A percentile compares a stretch with the other conserved stretches of the same genome.
phyloP scores from a whole-genome alignment of 2,113 vertebrate species.

The Platichthys flesus region DNA sequence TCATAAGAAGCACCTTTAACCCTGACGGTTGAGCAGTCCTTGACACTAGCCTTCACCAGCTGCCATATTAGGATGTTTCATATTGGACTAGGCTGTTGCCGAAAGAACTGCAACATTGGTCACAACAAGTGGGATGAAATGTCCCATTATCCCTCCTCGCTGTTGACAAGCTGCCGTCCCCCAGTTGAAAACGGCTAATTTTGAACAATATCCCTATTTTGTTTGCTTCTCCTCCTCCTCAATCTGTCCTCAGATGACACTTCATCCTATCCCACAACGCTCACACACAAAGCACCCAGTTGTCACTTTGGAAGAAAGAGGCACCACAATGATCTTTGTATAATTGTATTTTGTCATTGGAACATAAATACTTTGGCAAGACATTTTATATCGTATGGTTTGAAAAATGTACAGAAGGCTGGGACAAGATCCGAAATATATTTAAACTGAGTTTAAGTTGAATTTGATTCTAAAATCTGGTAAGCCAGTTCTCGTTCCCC shows the following conservation, averaged over 20 bases:
- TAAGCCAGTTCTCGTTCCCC: no score
- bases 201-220: slow-evolving; percentile 68
- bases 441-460: neutral
- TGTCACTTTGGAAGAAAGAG: slow-evolving; percentile 34
- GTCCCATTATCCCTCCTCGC: slow-evolving; percentile 59
- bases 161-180: slow-evolving; percentile 57
- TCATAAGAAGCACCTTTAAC: slow-evolving; percentile 55
- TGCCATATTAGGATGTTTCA: neutral
- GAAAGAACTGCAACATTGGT: slow-evolving; percentile 27
- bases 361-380: neutral
- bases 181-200: slow-evolving; percentile 60
- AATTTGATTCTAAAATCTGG: neutral
- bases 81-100: neutral
- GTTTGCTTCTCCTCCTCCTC: slow-evolving; percentile 48
- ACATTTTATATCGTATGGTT: neutral
- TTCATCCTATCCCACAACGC: slow-evolving; percentile 31
- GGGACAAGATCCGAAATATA: neutral
- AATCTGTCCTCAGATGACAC: slow-evolving; percentile 57
- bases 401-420: neutral
- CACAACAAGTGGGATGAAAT: slow-evolving; percentile 53
- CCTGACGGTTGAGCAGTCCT: slow-evolving; percentile 27
- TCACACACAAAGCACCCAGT: slow-evolving; percentile 24
- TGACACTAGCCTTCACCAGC: neutral
- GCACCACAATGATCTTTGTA: slow-evolving; percentile 5
- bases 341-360: neutral